Evolutionary conservation across 2,797 vertebrate species (phyloP).

Genomic region (Scleropages formosus): DNA sequence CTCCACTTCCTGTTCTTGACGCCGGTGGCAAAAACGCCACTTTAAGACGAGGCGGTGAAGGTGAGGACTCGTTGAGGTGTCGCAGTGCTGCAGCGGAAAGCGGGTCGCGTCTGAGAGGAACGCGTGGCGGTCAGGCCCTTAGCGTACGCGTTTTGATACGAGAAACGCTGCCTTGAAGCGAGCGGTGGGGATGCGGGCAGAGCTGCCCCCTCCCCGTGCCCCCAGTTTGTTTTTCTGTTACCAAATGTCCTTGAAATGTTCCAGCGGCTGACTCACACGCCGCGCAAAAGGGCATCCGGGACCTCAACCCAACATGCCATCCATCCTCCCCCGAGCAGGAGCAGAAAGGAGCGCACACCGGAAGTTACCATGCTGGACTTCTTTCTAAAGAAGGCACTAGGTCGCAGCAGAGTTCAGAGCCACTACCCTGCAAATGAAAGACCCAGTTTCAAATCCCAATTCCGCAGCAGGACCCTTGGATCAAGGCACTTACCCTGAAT

Average conservation of each 20-base stretch:
- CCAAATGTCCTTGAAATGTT: not conserved
- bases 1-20: not conserved
- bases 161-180: not conserved
- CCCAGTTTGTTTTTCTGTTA: conserved; percentile 5
- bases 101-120: not conserved
- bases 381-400: too few relatives aligned
- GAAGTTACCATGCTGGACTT: too few relatives aligned
- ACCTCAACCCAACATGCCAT: not conserved
- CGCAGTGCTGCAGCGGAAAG: not conserved
- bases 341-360: not conserved
- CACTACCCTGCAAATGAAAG: not conserved
- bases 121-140: not conserved
- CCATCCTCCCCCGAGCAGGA: not conserved
- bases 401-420: too few relatives aligned
- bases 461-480: too few relatives aligned
- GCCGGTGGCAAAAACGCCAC: not conserved
- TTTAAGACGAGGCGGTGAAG: not conserved
- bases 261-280: not conserved
- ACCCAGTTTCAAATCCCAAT: not conserved
- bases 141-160: not conserved
- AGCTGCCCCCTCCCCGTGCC: not conserved
- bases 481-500: too few relatives aligned
- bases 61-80: not conserved
- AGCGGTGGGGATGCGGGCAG: not conserved
- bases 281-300: not conserved